phyloP scores from a whole-genome alignment of 2,888 invertebrate species.

The Idaea aversata region DNA sequence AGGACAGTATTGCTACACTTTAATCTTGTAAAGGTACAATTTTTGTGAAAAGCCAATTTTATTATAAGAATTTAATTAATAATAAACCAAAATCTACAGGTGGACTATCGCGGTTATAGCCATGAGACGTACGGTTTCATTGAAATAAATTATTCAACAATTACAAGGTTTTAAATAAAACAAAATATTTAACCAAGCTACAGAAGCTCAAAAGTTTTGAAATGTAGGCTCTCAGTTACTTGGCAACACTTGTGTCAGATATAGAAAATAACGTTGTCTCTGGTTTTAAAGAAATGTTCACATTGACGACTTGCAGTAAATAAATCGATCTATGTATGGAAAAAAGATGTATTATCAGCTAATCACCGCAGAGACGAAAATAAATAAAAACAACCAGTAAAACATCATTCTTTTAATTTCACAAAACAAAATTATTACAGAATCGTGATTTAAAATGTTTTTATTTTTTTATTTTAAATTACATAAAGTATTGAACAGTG shows the following conservation, averaged over 20 bases:
- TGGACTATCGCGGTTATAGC: too few species aligned
- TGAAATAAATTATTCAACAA: too few species aligned
- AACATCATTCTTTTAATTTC: conserved; percentile 59
- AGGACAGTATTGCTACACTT: neutral
- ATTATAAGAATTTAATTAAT: neutral
- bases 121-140: too few species aligned
- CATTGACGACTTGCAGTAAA: neutral
- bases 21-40: neutral
- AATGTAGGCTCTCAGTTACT: neutral
- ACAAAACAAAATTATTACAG: conserved; percentile 53
- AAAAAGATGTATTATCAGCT: too few species aligned
- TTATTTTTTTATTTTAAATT: neutral
- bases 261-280: neutral
- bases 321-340: too few species aligned
- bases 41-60: neutral
- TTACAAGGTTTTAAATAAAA: too few species aligned
- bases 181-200: too few species aligned
- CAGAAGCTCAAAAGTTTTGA: neutral
- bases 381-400: conserved; percentile 30
- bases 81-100: neutral
- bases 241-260: neutral
- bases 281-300: neutral
- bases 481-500: neutral
- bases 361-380: neutral
- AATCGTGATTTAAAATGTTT: conserved; percentile 29